A percentile compares a stretch with the other conserved stretches of the same genome.
Evolutionary conservation across 2,888 invertebrate genomes (phyloP).

Genomic region (Tetanocera ferruginea): DNA sequence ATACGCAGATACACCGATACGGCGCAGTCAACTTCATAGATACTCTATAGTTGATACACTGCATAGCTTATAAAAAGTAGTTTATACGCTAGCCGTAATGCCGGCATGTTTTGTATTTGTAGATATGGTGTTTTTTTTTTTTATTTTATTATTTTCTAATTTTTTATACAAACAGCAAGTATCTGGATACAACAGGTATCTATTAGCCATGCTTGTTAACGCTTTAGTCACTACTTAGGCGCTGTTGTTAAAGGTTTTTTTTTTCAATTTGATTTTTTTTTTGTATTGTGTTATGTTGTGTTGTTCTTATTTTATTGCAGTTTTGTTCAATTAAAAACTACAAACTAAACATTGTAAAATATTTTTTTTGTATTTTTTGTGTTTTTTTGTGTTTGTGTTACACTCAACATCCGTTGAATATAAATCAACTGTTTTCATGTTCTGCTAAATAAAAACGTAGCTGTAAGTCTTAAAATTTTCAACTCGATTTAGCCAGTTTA

Average conservation of each 20-base stretch:
- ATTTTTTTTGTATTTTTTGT: background rate
- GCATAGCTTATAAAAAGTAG: background rate
- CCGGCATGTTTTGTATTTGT: background rate
- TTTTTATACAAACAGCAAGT: slow-evolving; percentile 10
- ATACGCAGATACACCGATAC: background rate
- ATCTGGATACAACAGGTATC: slow-evolving; percentile 3
- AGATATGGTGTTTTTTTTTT: background rate
- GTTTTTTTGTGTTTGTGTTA: slow-evolving; percentile 1
- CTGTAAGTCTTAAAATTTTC: background rate
- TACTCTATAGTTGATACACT: background rate
- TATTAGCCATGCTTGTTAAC: slow-evolving; percentile 9
- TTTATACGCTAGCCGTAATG: background rate
- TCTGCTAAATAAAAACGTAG: background rate
- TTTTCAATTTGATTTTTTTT: background rate
- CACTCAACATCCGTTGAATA: slow-evolving; percentile 6
- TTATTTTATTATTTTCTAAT: background rate
- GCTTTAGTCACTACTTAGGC: background rate
- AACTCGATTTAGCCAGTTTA: background rate
- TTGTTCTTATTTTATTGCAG: background rate
- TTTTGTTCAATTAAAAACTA: slow-evolving; percentile 13
- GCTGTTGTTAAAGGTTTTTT: background rate
- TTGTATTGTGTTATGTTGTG: background rate
- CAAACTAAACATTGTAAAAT: slow-evolving; percentile 6
- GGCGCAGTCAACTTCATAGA: background rate
- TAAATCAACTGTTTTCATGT: background rate